Conservation (phyloP, 2,113 vertebrate species). For the Phrynosoma blainvillii region DNA sequence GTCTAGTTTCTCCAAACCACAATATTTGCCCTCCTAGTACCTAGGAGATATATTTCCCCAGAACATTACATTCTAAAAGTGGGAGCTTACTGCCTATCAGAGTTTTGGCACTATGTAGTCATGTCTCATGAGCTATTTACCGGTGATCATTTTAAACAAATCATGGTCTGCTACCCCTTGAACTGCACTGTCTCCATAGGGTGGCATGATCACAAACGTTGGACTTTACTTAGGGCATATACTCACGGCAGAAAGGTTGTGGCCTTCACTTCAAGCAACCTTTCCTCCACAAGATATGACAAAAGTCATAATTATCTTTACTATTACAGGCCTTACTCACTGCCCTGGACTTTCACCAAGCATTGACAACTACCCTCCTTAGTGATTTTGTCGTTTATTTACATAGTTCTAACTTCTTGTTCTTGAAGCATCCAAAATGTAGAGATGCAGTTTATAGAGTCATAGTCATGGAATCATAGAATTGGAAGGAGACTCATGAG, state of each 20-base stretch:
- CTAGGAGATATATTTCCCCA: background rate
- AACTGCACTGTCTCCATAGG: background rate
- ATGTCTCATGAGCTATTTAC: too few species aligned
- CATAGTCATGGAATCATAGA: too few species aligned
- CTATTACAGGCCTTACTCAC: background rate
- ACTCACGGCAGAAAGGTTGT: background rate
- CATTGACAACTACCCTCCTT: background rate
- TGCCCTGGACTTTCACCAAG: conserved; percentile 57
- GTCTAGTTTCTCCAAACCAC: background rate
- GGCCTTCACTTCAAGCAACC: background rate
- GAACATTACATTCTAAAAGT: background rate
- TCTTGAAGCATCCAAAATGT: too few species aligned
- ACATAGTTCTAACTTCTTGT: background rate
- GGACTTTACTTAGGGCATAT: background rate
- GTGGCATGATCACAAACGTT: background rate
- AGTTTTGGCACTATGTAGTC: too few species aligned
- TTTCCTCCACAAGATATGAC: background rate
- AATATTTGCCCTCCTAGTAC: background rate
- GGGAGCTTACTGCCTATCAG: background rate
- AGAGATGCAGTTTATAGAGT: too few species aligned
- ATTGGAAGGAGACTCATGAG: too few species aligned
- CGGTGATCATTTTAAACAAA: background rate
- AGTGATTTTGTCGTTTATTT: background rate
- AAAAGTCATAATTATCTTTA: background rate
- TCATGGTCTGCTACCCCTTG: background rate